Percentiles rank a stretch among this genome's conserved stretches.
Evolutionary conservation across 2,797 vertebrate genomes (phyloP).

Genomic region (Alosa sapidissima): DNA sequence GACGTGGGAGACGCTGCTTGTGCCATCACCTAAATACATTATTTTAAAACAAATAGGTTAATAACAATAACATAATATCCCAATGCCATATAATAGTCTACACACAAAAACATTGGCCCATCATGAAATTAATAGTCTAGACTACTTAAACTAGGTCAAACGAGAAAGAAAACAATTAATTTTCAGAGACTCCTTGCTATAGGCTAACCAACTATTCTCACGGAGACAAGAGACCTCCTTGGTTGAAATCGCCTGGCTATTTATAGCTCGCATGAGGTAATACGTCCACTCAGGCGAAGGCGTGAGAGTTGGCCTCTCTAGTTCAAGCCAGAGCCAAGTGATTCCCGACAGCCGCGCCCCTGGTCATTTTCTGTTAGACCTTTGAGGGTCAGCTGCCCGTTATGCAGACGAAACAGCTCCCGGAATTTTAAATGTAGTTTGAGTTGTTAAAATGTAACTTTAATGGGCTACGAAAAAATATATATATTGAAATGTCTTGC

Average conservation of each 20-base stretch:
- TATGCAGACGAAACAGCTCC: neutral
- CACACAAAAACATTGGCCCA: neutral
- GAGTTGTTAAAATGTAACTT: neutral
- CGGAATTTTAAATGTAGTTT: neutral
- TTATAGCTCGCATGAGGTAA: constrained; percentile 24
- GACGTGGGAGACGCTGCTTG: neutral
- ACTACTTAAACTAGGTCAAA: neutral
- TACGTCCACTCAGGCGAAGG: neutral
- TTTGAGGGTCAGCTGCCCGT: neutral
- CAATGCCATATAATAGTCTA: neutral
- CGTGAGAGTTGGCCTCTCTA: constrained; percentile 36
- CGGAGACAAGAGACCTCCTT: neutral
- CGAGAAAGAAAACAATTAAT: neutral
- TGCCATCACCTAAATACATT: neutral
- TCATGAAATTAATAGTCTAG: neutral
- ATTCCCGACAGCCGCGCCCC: constrained; percentile 71
- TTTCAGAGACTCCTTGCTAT: neutral
- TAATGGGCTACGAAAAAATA: neutral
- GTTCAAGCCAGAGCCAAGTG: constrained; percentile 31
- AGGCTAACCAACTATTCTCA: constrained; percentile 10
- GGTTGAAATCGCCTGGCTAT: constrained; percentile 19
- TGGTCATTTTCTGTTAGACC: constrained; percentile 58
- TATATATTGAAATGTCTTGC: neutral
- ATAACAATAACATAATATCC: neutral
- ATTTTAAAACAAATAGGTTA: neutral